phyloP scores from a whole-genome alignment of 2,113 vertebrate species.

The Calyptommatus sinebrachiatus region DNA sequence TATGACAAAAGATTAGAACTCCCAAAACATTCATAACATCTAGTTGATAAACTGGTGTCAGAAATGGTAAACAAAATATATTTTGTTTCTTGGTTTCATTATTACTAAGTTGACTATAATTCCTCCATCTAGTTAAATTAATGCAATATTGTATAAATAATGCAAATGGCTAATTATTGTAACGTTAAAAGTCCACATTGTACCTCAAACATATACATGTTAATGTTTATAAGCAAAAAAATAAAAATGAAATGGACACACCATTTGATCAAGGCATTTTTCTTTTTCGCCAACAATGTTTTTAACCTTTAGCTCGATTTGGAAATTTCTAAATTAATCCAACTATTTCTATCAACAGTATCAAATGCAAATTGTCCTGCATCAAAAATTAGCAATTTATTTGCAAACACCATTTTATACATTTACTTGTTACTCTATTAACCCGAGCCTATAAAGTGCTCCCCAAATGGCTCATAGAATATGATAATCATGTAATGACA shows the following conservation, averaged over 20 bases:
- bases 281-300: no score
- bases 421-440: no score
- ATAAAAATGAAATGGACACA: no score
- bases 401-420: no score
- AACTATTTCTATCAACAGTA: neutral
- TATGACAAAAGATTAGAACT: neutral
- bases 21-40: neutral
- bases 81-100: neutral
- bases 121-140: neutral
- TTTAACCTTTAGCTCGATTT: neutral
- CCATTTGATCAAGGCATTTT: no score
- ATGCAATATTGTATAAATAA: neutral
- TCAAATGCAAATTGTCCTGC: neutral
- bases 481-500: neutral
- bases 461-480: neutral
- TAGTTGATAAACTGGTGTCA: neutral
- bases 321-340: neutral
- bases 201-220: neutral
- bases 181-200: neutral
- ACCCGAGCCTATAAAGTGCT: no score
- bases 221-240: no score
- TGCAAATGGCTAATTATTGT: neutral
- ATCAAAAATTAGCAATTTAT: no score
- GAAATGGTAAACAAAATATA: neutral
- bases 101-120: neutral